phyloP scores from a whole-genome alignment of 2,113 vertebrate species.

The Callorhinus ursinus region DNA sequence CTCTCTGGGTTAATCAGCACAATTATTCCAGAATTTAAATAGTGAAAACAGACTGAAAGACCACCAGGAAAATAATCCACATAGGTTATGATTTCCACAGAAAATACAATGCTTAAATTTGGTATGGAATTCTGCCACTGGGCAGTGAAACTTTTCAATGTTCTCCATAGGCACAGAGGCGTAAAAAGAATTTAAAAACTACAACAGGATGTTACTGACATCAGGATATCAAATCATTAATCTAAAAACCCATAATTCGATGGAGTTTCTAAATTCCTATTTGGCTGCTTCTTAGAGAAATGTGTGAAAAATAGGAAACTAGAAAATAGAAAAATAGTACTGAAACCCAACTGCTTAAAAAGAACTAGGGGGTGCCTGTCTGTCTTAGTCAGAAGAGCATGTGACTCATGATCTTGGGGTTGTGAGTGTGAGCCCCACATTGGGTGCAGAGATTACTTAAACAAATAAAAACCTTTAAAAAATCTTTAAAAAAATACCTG shows the following conservation, averaged over 20 bases:
- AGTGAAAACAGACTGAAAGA: constrained; percentile 2
- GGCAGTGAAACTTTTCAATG: constrained; percentile 40
- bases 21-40: constrained; percentile 11
- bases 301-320: not conserved
- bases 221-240: constrained; percentile 53
- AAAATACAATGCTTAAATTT: constrained; percentile 23
- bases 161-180: not conserved
- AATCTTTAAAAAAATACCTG: not conserved
- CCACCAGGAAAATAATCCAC: not conserved
- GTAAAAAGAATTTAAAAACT: constrained; percentile 45
- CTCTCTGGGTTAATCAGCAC: not conserved
- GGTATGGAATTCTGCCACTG: not conserved
- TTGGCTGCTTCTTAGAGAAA: not conserved
- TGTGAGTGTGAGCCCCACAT: not conserved
- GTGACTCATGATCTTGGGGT: not conserved
- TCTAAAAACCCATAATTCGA: constrained; percentile 19
- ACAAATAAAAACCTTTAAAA: not conserved
- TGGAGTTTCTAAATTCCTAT: constrained; percentile 10
- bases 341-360: constrained; percentile 39
- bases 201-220: constrained; percentile 39
- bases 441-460: not conserved
- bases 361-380: not conserved
- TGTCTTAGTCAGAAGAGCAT: not conserved
- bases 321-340: constrained; percentile 22
- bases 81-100: not conserved